A percentile compares a stretch with the other conserved stretches of the same genome.
Conservation (phyloP, 2,797 vertebrate species). For the Todus mexicanus region DNA sequence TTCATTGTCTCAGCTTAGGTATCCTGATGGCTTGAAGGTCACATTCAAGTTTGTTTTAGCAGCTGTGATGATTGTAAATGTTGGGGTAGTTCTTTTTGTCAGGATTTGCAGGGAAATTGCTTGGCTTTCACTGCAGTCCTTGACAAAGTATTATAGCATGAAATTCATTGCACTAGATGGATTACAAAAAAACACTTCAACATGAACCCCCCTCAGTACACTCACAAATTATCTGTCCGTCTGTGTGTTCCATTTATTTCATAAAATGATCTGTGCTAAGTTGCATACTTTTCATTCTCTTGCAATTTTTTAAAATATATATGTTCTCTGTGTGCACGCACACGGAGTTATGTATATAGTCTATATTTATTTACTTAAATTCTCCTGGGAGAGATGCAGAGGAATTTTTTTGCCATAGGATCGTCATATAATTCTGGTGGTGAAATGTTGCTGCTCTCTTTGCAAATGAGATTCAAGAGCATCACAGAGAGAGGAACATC, state of each 20-base stretch:
- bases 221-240: background rate
- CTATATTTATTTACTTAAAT: conserved; percentile 7
- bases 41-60: conserved; percentile 38
- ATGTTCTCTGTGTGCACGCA: background rate
- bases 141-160: background rate
- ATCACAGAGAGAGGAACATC: conserved; percentile 13
- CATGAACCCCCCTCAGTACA: background rate
- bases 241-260: background rate
- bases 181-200: background rate
- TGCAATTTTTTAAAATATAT: background rate
- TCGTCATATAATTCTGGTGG: conserved; percentile 3
- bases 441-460: background rate
- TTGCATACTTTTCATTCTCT: background rate
- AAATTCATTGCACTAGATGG: background rate
- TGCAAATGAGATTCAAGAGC: conserved; percentile 22
- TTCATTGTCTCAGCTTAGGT: background rate
- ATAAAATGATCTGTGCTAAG: background rate
- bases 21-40: conserved; percentile 16
- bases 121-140: background rate
- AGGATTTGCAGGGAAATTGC: background rate
- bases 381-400: conserved; percentile 3
- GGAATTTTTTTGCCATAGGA: background rate
- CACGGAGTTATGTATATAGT: background rate
- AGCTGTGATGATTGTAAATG: conserved; percentile 25
- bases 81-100: background rate